phyloP scores from a whole-genome alignment of 2,113 vertebrate species.

The Leptocoma aspasia region DNA sequence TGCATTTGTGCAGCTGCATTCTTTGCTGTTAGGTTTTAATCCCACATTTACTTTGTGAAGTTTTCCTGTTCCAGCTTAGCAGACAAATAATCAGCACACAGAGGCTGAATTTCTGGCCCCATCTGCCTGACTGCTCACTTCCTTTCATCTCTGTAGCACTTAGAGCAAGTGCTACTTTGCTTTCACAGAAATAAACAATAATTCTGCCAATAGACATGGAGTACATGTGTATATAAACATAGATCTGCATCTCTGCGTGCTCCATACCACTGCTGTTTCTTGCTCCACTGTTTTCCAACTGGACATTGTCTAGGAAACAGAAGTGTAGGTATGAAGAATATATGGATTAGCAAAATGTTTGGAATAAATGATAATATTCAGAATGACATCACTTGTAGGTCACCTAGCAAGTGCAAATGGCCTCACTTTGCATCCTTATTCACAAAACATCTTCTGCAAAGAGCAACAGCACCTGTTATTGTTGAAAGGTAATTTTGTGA shows the following conservation, averaged over 20 bases:
- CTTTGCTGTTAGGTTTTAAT: background rate
- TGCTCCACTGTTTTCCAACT: background rate
- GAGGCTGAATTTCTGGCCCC: background rate
- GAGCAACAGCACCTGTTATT: background rate
- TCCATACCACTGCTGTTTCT: background rate
- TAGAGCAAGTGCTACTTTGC: background rate
- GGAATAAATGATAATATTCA: background rate
- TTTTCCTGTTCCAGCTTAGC: background rate
- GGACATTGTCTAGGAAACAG: background rate
- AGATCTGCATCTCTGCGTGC: background rate
- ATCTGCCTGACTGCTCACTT: background rate
- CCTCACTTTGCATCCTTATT: background rate
- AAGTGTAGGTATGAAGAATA: background rate
- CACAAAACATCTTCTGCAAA: background rate
- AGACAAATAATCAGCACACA: background rate
- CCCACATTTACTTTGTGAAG: background rate
- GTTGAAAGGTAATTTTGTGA: background rate
- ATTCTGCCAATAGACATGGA: background rate
- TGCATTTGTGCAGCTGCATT: background rate
- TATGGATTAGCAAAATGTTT: background rate
- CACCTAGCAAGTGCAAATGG: background rate
- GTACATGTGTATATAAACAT: rapidly evolving
- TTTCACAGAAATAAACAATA: background rate
- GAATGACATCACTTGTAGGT: background rate
- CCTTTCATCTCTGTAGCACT: background rate